Evolutionary conservation across 2,113 vertebrate species (phyloP).

Genomic region (Bombycilla garrulus): DNA sequence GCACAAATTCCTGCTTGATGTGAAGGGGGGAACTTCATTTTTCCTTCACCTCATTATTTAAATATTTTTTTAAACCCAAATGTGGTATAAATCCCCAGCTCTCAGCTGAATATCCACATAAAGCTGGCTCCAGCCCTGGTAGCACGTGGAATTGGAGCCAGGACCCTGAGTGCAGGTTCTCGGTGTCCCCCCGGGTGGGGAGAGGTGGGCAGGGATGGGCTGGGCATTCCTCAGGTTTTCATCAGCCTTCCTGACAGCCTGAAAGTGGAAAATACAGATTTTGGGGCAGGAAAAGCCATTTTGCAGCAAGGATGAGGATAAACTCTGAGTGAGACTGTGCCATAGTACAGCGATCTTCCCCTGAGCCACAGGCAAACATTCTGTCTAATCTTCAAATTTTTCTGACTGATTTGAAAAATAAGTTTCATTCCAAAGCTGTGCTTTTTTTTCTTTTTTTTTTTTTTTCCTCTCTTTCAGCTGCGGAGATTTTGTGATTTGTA

Average conservation of each 20-base stretch:
- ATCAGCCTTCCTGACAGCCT: neutral
- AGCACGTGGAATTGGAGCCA: fast-evolving
- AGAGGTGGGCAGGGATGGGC: neutral
- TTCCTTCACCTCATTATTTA: neutral
- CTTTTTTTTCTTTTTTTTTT: neutral
- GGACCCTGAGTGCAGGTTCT: neutral
- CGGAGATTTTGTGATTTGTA: slow-evolving; percentile 58
- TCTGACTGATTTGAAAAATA: neutral
- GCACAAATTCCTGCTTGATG: fast-evolving
- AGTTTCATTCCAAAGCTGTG: neutral
- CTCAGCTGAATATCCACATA: neutral
- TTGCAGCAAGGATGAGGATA: neutral
- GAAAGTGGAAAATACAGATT: neutral
- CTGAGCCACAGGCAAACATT: neutral
- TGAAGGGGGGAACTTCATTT: neutral
- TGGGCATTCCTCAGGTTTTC: neutral
- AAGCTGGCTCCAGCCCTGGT: fast-evolving
- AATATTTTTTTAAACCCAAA: neutral
- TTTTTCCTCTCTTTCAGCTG: neutral
- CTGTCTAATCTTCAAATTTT: neutral
- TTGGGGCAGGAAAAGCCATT: neutral
- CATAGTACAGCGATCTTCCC: neutral
- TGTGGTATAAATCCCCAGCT: neutral
- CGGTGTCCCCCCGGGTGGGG: fast-evolving
- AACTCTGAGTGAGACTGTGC: neutral